A percentile compares a stretch with the other conserved stretches of the same genome.
Conservation (phyloP, 2,888 invertebrate genomes). For the Vanessa cardui region DNA sequence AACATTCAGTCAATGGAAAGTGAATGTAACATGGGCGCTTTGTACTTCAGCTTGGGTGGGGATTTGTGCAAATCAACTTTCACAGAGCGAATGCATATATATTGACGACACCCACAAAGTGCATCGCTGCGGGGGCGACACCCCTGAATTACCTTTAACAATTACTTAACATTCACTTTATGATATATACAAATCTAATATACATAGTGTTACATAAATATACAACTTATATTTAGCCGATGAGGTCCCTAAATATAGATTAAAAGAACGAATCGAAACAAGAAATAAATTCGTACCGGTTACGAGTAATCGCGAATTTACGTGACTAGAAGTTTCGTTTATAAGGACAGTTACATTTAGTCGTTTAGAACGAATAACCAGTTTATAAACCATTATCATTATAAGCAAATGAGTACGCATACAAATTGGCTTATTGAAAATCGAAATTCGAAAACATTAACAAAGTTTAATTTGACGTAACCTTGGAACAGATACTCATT, state of each 20-base stretch:
- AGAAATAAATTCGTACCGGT: conserved; percentile 64
- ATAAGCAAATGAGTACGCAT: not conserved
- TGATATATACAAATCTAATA: too few relatives aligned
- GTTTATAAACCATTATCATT: conserved; percentile 7
- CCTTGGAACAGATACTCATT: not conserved
- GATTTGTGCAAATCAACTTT: conserved; percentile 66
- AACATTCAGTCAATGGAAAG: conserved; percentile 40
- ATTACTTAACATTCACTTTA: not conserved
- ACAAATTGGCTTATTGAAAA: not conserved
- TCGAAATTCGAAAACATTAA: not conserved
- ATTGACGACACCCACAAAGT: conserved; percentile 20
- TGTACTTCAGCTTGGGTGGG: conserved; percentile 36
- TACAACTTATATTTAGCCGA: not conserved
- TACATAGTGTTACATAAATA: too few relatives aligned
- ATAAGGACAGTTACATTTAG: conserved; percentile 22
- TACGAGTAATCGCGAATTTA: conserved; percentile 61
- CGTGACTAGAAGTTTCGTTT: conserved; percentile 59
- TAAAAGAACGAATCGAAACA: conserved; percentile 45
- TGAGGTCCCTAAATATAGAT: conserved; percentile 50
- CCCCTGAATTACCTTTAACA: conserved; percentile 5
- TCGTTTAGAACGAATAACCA: conserved; percentile 11
- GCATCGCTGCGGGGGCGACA: conserved; percentile 16
- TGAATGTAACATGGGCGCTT: conserved; percentile 44
- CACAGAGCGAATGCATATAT: conserved; percentile 57
- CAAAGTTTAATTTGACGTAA: not conserved